Base-by-base conservation (phyloP, 2,113 vertebrate species). In the Cyprinodon tularosa region DNA sequence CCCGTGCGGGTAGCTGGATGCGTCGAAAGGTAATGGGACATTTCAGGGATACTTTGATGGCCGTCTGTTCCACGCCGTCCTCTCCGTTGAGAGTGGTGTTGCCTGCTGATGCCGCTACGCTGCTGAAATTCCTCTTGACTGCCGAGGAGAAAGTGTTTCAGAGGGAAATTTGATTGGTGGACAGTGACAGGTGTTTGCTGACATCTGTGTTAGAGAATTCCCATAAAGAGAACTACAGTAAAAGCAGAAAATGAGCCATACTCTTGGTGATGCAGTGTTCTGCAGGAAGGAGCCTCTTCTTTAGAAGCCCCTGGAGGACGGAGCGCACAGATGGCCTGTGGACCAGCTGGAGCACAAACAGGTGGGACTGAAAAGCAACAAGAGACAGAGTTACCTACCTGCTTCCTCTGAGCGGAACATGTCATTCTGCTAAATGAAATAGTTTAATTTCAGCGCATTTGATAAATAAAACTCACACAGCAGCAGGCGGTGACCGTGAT, bases 231-330 rank as follows among this genome's bases (percentile, higher is more conserved):
- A 83, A 79, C 14, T 36, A 62, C 14, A 8, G 12, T 36, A 15
- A 71, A 45, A 86, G 74, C 37, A 39, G 69, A 71, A 39, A 82
- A 82, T 42, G 75, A 86, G 72, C 12, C 95, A 76, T 96, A 99
- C 98, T 97, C 93, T 99, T 99, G 37, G 98, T 99, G 93, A 99
- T 99, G 89, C 98, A 99, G 89, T 99, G 98, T 81, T 99, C 98
- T 3, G 98, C 98, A 1, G 98, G 98, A 85, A 99, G 96, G 71
- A 99, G 96, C 61, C 98, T 96, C 88, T 99, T 99, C 95, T 99
- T 99, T 74, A 99, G 94, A 59, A 99, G 95, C 76, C 98, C 98
- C 93, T 99, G 98, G 79, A 99, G 96, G 64, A 99, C 98, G 0
- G 98, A 99, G 77, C 98, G 96, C 74, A 99, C 98, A 0, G 98